Evolutionary conservation across 2,797 vertebrate species (phyloP), one percentile per base, ranked within the genome.

Genomic region (Vespertilio murinus): DNA sequence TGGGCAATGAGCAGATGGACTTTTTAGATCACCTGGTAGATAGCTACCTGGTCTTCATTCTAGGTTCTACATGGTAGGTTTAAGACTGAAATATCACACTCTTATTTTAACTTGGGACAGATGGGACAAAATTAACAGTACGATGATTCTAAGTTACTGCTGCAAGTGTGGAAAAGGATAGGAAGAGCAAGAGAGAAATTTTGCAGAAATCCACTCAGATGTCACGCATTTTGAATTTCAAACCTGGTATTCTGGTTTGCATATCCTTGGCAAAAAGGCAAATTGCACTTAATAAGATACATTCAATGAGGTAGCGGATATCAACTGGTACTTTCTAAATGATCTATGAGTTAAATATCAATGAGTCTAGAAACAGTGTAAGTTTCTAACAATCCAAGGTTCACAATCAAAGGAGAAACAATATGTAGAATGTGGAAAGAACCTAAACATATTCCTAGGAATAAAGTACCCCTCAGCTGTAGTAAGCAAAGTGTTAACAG

Each of bases 151-250:
- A 69, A 45, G 10, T 35, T 75, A 70, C 8, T 82, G 49, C 30
- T 59, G 42, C 28, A 77, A 69, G 30, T 52, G 4, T 77, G 9
- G 38, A 84, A 61, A 84, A 20, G 9, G 7, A 1, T 18, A 84
- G 11, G 14, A 56, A 33, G 28, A 85, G 10, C 52, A 75, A 16
- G 25, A 79, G n/a, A 69, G 22, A 88, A 38, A 40, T 42, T 74
- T 71, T 85, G 56, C 35, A 28, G 74, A 84, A 67, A 78, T 25
- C 13, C 65, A 84, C 4, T 87, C 30, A n/a, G 30, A 23, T 42
- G 61, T 56, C n/a, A 56, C 3, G 18, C 79, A 61, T 70, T 79
- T 92, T 90, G 33, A 93, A 64, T 95, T 93, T 92, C 54, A 77
- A 54, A 70, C 25, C 11, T 70, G 33, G 8, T 40, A 64, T 87